Percentiles rank a stretch among this genome's conserved stretches.
Evolutionary conservation across 1,140 invertebrate genomes (phyloP).

Genomic region (Bacillus rossius): DNA sequence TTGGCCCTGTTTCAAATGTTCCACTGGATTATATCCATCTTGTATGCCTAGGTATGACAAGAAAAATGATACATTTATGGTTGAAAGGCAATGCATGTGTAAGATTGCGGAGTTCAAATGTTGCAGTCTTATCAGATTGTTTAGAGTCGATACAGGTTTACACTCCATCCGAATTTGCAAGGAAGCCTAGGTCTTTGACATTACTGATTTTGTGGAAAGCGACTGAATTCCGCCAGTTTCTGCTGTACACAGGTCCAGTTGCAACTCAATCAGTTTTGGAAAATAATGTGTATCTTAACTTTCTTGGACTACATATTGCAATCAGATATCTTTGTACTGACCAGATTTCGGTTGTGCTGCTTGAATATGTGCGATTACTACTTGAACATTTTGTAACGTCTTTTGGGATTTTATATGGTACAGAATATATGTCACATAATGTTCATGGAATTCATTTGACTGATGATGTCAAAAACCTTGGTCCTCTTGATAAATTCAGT

Average conservation of each 20-base stretch:
- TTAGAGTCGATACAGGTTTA: too few relatives aligned
- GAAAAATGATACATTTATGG: too few relatives aligned
- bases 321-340: slow-evolving; percentile 31
- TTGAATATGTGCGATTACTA: slow-evolving; percentile 17
- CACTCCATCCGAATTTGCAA: slow-evolving; percentile 26
- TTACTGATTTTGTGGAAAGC: slow-evolving; percentile 41
- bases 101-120: too few relatives aligned
- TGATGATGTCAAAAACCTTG: slow-evolving; percentile 39
- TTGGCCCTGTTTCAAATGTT: too few relatives aligned
- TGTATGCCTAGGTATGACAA: too few relatives aligned
- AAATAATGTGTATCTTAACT: slow-evolving; percentile 37
- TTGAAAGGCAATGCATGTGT: too few relatives aligned
- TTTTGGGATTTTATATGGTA: slow-evolving; percentile 26
- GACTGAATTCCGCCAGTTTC: slow-evolving; percentile 44
- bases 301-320: slow-evolving; percentile 36
- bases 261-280: slow-evolving; percentile 33
- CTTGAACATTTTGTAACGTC: slow-evolving; percentile 24
- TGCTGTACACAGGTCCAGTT: slow-evolving; percentile 41
- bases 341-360: slow-evolving; percentile 3
- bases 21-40: too few relatives aligned
- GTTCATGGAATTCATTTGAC: slow-evolving; percentile 37
- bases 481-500: slow-evolving; percentile 36
- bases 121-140: too few relatives aligned
- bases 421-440: slow-evolving; percentile 28
- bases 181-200: slow-evolving; percentile 31